These are phyloP conservation scores for Molanna angustata DNA, from an alignment of 2,888 invertebrate genomes.

Conservation along the genomic window DNA sequence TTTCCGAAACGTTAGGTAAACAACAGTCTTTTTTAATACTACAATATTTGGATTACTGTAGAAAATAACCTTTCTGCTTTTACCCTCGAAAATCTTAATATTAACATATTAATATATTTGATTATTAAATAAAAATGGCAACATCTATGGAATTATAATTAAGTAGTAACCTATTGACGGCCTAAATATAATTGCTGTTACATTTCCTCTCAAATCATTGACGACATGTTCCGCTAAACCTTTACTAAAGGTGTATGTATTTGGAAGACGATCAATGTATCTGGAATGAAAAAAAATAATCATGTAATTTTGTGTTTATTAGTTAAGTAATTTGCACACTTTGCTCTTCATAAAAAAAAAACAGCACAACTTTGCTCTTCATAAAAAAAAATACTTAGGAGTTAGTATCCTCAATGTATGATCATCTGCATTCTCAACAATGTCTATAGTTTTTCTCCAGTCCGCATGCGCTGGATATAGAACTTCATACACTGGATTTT, in stretches of 20 bases:
- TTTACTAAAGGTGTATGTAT: conserved; percentile 91
- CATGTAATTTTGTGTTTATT: too few relatives aligned
- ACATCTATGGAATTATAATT: neutral
- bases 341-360: too few relatives aligned
- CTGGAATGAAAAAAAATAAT: conserved; percentile 41
- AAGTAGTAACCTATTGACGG: conserved; percentile 86
- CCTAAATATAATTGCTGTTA: conserved; percentile 77
- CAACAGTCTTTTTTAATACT: too few relatives aligned
- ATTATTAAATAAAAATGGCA: neutral
- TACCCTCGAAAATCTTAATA: too few relatives aligned
- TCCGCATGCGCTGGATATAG: conserved; percentile 68
- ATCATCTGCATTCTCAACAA: conserved; percentile 62
- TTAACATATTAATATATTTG: too few relatives aligned
- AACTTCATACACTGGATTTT: conserved; percentile 68
- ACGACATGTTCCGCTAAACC: conserved; percentile 81
- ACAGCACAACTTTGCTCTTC: too few relatives aligned
- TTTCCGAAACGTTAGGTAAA: too few relatives aligned
- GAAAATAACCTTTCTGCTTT: too few relatives aligned
- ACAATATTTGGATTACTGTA: too few relatives aligned
- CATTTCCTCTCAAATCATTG: conserved; percentile 59
- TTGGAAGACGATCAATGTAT: conserved; percentile 67
- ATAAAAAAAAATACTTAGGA: conserved; percentile 56
- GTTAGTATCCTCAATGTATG: conserved; percentile 56
- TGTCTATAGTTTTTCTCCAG: conserved; percentile 64
- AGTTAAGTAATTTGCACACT: too few relatives aligned